Evolutionary conservation across 1,140 invertebrate species (phyloP), one percentile per base, ranked within the genome.

Genomic region (Ceratosolen fusciceps): DNA sequence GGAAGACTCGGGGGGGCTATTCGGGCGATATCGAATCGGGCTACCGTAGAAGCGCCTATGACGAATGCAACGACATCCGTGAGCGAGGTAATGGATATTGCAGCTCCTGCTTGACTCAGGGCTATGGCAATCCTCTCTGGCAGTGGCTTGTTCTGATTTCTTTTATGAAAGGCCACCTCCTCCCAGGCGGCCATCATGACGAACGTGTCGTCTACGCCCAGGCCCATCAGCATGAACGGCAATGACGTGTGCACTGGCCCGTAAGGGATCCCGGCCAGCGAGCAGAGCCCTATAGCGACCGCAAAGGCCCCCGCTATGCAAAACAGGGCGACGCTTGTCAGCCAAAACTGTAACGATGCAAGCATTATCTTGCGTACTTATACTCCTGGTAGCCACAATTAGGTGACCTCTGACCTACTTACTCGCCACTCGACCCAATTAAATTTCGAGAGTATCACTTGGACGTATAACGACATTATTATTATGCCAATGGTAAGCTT

Each of bases 151-250:
- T 88, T 84, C 26, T 87, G 86, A 84, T 93, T 91, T 39, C 87
- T 86, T 79, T 89, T 84, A 67, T 88, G 82, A 0, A 84, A 85
- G 0, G 85, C 76, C 49, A 94, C 85, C 82, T 93, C 91, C 81
- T 93, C 91, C 93, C 93, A 94, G 85, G 93, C 93, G 79, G 95
- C 93, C 91, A 95, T 92, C 90, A 96, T 94, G 7, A 96, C 92
- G 91, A 96, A 94, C 91, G 96, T 95, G 89, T 96, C 94, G 86
- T 96, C 94, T 74, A 96, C 92, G 60, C 95, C 95, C 14, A 96
- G 91, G 83, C 95, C 95, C 91, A 96, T 93, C 37, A 97, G 85
- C 58, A 97, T 90, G 90, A 96, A 96, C 10, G 95, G 95, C 82
- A 97, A 89, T 39, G 95, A 94, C 34, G 93, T 93, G 87, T 96